Evolutionary conservation across 2,888 invertebrate species (phyloP), one percentile per base, ranked within the genome.

Genomic region (Leptogaster cylindrica): DNA sequence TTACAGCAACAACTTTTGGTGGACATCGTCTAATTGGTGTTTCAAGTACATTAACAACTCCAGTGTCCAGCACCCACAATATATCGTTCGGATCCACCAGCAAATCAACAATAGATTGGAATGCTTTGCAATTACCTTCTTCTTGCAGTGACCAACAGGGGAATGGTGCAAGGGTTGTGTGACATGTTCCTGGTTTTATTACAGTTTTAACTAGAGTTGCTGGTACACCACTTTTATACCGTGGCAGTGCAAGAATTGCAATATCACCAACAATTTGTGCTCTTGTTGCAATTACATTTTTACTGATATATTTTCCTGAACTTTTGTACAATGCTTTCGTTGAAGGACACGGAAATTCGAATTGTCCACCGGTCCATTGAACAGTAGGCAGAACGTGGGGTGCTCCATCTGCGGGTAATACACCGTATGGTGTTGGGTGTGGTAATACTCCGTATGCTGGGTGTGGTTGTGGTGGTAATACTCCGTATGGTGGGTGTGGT

Each of bases 61-160:
- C 91, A 8, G 84, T 84, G 75, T 91, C 91, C 69, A 91, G 79
- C 0, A 87, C 84, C 91, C 91, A 91, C 6, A 91, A 81, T 70
- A 88, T 85, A 50, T 87, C 87, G 77, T 89, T 84, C 39, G 78
- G 78, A 71, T 88, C 88, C 23, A 86, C 76, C 75, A 84, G 81
- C 61, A 90, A 78, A 74, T 91, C 91, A 0, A 91, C 86, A 1
- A 87, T 89, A 64, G 87, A 89, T 74, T 91, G 89, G 14, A 91
- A 79, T 0, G 85, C 85, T 28, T 83, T 81, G 74, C 85, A 88
- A 79, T 85, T 87, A 66, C 84, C 87, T 71, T 86, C 84, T 73
- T 87, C 86, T 75, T 90, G 90, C 65, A 85, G 79, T 2, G 84
- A 81, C 83, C 88, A 83, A 72, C 84, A 86, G 25, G 86, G 91